Base-by-base conservation (phyloP, 2,797 vertebrate species). In the Sorex maritimensis region DNA sequence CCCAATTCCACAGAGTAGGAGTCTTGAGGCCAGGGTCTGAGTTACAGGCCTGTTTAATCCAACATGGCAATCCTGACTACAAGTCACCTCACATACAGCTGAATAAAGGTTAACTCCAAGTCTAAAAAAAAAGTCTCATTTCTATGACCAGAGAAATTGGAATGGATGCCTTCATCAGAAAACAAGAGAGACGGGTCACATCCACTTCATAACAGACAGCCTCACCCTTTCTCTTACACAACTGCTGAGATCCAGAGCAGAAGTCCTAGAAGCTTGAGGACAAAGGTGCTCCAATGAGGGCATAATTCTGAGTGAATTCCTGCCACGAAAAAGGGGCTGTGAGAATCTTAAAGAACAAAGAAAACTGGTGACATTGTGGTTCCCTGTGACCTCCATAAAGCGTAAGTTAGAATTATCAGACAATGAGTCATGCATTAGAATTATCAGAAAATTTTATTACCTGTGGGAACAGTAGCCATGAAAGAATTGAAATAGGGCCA, bases 61-160 rank as follows among this genome's bases (percentile, higher is more conserved):
- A 73, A 90, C 72, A 74, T 12, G 38, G 79, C 78, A 58, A 61
- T 38, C 19, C 67, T 74, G 38, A 90, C 38, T 34, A 83, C 61
- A 0, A 68, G 55, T 55, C 15, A 79, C 38, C 67, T 2, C n/a
- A 11, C 73, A 38, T 90, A 10, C 41, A 69, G 30, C 30, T 24
- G 41, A 79, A 83, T 58, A 90, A 79, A 92, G 26, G 14, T 58
- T 72, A 81, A 81, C 21, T 13, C 72, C 78, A 68, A 61, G 83
- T 52, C 49, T 52, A 52, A 52, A 52, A 52, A 52, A 49, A 38
- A 84, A 91, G 44, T 41, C 23, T 63, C 74, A 68, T 19, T 63
- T 30, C 41, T 71, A 44, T 77, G 34, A 71, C 13, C 23, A 86
- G 74, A 44, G 91, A 87, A 88, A 79, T 26, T n/a, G 7, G 10